Conservation (phyloP, 2,888 invertebrate genomes). For the Diachrysia chrysitis region DNA sequence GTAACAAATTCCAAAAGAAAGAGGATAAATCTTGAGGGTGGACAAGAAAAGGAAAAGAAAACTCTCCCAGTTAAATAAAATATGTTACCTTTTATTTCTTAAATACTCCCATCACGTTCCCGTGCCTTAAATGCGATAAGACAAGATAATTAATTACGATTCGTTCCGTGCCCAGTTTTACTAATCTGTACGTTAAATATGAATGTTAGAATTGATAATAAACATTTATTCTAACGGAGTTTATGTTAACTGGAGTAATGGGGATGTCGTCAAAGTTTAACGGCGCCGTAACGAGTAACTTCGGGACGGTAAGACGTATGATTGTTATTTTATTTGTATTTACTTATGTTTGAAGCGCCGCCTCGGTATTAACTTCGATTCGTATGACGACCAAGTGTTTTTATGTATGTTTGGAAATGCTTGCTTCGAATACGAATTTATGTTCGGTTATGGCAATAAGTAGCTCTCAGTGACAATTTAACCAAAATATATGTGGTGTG, state of each 20-base stretch:
- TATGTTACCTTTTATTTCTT: not conserved
- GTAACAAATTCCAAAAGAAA: too few relatives aligned
- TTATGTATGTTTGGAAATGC: not conserved
- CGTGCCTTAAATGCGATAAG: not conserved
- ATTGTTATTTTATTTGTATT: conserved; percentile 54
- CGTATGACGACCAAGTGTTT: not conserved
- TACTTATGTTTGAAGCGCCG: conserved; percentile 34
- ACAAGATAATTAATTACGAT: not conserved
- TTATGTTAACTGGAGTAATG: conserved; percentile 24
- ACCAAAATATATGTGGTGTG: too few relatives aligned
- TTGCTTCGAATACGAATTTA: not conserved
- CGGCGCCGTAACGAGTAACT: conserved; percentile 38
- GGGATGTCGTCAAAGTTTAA: conserved; percentile 43
- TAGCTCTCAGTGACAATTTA: too few relatives aligned
- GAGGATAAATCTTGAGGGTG: not conserved
- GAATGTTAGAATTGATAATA: conserved; percentile 15
- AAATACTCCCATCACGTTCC: not conserved
- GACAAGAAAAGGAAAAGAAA: not conserved
- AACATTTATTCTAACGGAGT: conserved; percentile 20
- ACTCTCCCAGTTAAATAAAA: not conserved
- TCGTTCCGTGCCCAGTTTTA: not conserved
- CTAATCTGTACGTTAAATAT: conserved; percentile 8
- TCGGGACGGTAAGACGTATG: conserved; percentile 43
- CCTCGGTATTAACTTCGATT: not conserved
- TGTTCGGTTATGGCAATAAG: not conserved